Base-by-base conservation (phyloP, 2,888 invertebrate species). In the Hesperia comma region DNA sequence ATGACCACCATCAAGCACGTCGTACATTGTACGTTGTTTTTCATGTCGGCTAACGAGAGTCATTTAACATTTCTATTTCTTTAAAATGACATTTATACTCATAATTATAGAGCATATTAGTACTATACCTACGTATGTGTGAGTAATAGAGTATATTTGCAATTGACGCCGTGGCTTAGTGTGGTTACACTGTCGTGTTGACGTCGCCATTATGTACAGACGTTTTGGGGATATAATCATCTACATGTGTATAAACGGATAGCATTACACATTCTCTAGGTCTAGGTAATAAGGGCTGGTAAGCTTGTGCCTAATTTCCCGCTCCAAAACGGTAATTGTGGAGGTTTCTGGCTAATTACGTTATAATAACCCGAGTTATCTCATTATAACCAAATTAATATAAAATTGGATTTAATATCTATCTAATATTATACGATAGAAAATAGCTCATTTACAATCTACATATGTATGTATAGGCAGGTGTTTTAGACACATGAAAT, bases 131-230 rank as follows among this genome's bases (percentile, higher is more conserved):
- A 74, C 74, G 71, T 69, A 69, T 69, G 62, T 49, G 12, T 17
- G 43, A 6, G 6, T 46, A 46, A 46, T 15, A 7, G 15, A 46
- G 15, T 61, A 61, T 54, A 67, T 55, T 55, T 51, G 40, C 40
- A 21, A 53, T 61, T 70, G 68, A 70, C 72, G 71, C 71, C 73
- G 72, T 64, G 66, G 68, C 41, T 68, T 51, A 64, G 56, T 72
- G 71, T 69, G 69, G 71, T 69, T 63, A 68, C 61, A 12, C 26
- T 26, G 26, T 4, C 37, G 37, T 12, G 67, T 68, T 76, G 73
- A 75, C 76, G 75, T 75, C 70, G 70, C 71, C 69, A 69, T 71
- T 70, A 68, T 71, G 70, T 72, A 72, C 66, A 70, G 53, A 46
- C 62, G 62, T 56, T 63, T 66, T 54, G 64, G 64, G 54, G 60